Evolutionary conservation across 2,797 vertebrate species (phyloP).

Genomic region (Apodemus agrarius): DNA sequence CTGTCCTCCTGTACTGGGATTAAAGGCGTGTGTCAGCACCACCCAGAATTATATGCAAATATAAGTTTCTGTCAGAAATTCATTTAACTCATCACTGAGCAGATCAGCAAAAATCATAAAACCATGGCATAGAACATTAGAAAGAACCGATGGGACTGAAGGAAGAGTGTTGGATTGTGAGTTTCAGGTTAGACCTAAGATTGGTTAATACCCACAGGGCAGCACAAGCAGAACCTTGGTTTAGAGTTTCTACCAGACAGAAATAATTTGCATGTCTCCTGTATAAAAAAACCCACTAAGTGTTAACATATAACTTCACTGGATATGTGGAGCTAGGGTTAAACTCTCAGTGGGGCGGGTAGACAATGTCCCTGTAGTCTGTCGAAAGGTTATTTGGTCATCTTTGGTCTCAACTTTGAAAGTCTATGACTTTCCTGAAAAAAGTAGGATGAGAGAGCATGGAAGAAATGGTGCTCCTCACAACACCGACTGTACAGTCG

Average conservation of each 20-base stretch:
- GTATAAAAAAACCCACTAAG: background rate
- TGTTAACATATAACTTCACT: constrained; percentile 9
- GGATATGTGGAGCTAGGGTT: background rate
- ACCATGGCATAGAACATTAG: background rate
- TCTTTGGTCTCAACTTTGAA: constrained; percentile 43
- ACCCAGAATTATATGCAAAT: background rate
- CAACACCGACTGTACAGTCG: background rate
- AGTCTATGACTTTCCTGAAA: constrained; percentile 33
- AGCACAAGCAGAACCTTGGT: constrained; percentile 5
- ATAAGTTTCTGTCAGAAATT: constrained; percentile 39
- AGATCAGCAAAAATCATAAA: constrained; percentile 49
- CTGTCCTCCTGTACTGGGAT: background rate
- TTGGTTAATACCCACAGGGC: background rate
- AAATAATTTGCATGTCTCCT: constrained; percentile 34
- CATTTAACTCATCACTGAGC: constrained; percentile 44
- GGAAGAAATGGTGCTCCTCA: background rate
- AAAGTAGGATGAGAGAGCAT: background rate
- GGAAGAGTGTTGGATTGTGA: constrained; percentile 29
- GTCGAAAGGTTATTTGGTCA: background rate
- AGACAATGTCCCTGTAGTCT: background rate
- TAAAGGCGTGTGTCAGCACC: background rate
- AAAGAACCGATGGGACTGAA: constrained; percentile 29
- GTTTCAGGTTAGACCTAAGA: constrained; percentile 30
- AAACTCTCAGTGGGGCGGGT: background rate
- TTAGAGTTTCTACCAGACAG: background rate